Conservation (phyloP, 2,797 vertebrate genomes). For the Spheniscus humboldti region DNA sequence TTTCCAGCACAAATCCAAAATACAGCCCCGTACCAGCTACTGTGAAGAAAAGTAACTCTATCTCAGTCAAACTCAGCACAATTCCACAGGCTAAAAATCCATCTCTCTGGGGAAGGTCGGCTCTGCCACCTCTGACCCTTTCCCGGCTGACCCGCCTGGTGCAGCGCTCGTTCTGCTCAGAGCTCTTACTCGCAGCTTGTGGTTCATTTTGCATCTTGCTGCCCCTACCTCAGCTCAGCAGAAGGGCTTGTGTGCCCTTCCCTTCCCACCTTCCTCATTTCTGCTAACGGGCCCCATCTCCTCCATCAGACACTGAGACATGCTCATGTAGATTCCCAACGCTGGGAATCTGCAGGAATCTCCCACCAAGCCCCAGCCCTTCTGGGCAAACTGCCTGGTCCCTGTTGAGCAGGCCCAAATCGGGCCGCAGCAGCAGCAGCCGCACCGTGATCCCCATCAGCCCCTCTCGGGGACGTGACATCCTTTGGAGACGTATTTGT, state of each 20-base stretch:
- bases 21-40: fast-evolving
- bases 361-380: not conserved
- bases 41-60: fast-evolving
- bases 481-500: not conserved
- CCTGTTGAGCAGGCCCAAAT: not conserved
- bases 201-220: too few relatives aligned
- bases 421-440: not conserved
- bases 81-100: not conserved
- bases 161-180: not conserved
- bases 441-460: fast-evolving
- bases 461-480: not conserved
- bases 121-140: not conserved
- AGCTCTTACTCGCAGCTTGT: not conserved
- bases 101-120: not conserved
- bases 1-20: not conserved
- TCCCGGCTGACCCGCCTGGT: not conserved
- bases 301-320: not conserved
- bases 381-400: not conserved
- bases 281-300: not conserved
- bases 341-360: not conserved
- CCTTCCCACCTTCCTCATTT: not conserved
- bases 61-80: not conserved
- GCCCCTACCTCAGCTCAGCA: not conserved
- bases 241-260: not conserved
- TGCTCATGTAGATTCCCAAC: fast-evolving